Conservation (phyloP, 2,113 vertebrate species). For the Oncorhynchus tshawytscha region DNA sequence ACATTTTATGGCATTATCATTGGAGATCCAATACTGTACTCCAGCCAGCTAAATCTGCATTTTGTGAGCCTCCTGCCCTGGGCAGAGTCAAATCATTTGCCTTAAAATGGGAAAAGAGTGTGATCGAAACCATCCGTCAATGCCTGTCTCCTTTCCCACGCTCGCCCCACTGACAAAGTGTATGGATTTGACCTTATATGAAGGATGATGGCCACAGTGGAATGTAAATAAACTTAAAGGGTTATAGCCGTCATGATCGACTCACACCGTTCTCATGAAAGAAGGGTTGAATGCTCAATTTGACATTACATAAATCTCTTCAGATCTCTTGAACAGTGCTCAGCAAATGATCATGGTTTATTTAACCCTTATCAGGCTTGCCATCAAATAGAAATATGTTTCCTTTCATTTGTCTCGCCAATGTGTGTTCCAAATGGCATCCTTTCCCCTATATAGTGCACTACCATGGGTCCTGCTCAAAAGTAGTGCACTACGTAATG, state of each 20-base stretch:
- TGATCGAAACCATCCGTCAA: slow-evolving; percentile 71
- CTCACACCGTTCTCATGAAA: slow-evolving; percentile 32
- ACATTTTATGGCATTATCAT: slow-evolving; percentile 72
- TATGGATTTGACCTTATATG: slow-evolving; percentile 71
- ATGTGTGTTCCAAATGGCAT: no score
- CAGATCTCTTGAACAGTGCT: background rate
- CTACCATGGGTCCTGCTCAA: no score
- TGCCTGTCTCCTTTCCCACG: slow-evolving; percentile 35
- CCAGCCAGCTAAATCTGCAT: slow-evolving; percentile 54
- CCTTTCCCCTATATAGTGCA: no score
- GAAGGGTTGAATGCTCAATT: slow-evolving; percentile 50
- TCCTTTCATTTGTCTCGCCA: background rate
- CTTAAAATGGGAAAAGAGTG: slow-evolving; percentile 69
- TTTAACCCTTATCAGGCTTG: background rate
- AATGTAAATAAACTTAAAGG: slow-evolving; percentile 68
- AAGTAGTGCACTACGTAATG: background rate
- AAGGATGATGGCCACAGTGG: slow-evolving; percentile 60
- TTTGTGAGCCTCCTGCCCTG: slow-evolving; percentile 50
- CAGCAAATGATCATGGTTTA: background rate
- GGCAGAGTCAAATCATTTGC: slow-evolving; percentile 71
- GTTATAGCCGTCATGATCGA: slow-evolving; percentile 55
- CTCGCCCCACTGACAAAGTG: slow-evolving; percentile 47
- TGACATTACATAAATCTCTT: slow-evolving; percentile 51
- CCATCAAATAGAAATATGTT: background rate
- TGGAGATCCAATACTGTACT: slow-evolving; percentile 71